Evolutionary conservation across 2,113 vertebrate species (phyloP).

Genomic region (Sialia sialis): DNA sequence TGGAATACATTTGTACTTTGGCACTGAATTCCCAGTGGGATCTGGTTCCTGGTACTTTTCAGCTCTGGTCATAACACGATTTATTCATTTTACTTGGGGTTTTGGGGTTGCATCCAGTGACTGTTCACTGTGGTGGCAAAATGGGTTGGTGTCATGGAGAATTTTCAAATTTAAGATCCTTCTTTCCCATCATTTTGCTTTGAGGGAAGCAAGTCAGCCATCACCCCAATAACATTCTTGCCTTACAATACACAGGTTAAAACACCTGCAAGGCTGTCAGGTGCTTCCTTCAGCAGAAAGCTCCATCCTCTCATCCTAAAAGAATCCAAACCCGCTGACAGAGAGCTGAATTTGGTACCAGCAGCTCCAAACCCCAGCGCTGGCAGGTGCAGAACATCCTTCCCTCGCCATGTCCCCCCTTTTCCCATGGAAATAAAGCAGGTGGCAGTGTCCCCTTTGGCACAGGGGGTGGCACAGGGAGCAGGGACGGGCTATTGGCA

Average conservation of each 20-base stretch:
- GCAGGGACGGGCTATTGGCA: conserved; percentile 19
- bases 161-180: neutral
- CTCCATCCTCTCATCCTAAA: neutral
- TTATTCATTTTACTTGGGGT: neutral
- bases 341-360: neutral
- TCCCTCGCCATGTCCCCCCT: neutral
- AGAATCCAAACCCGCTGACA: neutral
- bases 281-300: neutral
- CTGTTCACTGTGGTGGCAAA: neutral
- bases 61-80: neutral
- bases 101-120: neutral
- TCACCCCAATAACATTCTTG: neutral
- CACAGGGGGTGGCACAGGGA: neutral
- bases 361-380: neutral
- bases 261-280: neutral
- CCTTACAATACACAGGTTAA: neutral
- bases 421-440: conserved; percentile 5
- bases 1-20: neutral
- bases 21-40: neutral
- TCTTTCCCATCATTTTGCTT: neutral
- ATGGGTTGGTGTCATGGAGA: neutral
- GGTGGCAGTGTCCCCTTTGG: conserved; percentile 48
- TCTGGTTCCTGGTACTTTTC: neutral
- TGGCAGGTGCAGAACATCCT: neutral
- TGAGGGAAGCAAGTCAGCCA: neutral